These are phyloP conservation scores for Passer montanus DNA, from an alignment of 2,113 vertebrate genomes.

Conservation along the genomic window DNA sequence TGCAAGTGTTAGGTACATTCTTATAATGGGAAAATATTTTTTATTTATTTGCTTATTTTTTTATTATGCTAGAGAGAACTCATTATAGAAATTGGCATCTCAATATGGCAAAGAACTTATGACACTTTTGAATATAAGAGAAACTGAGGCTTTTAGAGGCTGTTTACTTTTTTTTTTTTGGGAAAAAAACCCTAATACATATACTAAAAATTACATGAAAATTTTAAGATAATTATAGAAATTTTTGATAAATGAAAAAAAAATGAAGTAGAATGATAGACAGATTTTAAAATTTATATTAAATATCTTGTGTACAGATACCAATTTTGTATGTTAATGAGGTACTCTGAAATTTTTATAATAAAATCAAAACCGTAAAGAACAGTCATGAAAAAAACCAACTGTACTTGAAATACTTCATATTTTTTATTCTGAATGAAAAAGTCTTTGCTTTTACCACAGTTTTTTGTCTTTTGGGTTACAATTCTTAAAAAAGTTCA, in stretches of 20 bases:
- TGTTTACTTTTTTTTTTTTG: not conserved
- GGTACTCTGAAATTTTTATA: not conserved
- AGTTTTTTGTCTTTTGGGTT: not conserved
- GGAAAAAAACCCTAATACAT: accelerated
- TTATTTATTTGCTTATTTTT: not conserved
- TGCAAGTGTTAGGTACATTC: not conserved
- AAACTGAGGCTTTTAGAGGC: not conserved
- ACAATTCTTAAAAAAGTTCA: not conserved
- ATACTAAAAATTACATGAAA: not conserved
- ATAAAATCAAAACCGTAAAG: not conserved
- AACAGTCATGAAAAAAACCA: not conserved
- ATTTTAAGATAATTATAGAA: not conserved
- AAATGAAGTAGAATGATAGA: not conserved
- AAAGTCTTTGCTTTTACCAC: not conserved
- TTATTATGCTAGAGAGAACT: not conserved
- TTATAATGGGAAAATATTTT: not conserved
- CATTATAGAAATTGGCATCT: not conserved
- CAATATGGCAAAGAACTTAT: not conserved
- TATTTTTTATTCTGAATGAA: not conserved
- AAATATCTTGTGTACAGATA: not conserved
- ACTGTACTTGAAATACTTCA: accelerated
- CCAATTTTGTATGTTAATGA: not conserved
- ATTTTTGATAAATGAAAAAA: not conserved
- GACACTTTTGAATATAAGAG: not conserved
- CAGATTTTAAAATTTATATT: not conserved